Conservation (phyloP, 2,113 vertebrate genomes). For the Onychostoma macrolepis region DNA sequence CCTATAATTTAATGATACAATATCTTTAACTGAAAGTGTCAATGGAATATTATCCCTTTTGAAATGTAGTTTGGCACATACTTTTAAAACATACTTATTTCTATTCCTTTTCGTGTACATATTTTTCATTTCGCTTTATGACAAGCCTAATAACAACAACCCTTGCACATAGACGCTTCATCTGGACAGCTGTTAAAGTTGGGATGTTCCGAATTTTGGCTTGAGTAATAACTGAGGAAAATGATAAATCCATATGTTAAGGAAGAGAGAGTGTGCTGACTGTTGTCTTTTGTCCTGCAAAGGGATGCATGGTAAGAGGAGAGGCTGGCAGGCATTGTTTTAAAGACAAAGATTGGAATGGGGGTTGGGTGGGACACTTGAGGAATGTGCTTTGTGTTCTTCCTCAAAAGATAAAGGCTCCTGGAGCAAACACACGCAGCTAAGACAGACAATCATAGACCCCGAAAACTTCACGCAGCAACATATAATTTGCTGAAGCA, state of each 20-base stretch:
- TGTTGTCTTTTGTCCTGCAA: conserved; percentile 39
- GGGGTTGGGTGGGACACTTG: conserved; percentile 12
- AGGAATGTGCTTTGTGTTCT: conserved; percentile 57
- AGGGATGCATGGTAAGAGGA: conserved; percentile 40
- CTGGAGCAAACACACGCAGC: not conserved
- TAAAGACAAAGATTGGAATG: conserved; percentile 34
- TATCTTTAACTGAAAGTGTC: not conserved
- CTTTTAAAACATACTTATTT: not conserved
- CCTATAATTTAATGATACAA: not conserved
- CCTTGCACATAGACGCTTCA: not conserved
- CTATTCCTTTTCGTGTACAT: not conserved
- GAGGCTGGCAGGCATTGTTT: conserved; percentile 29
- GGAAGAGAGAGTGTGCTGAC: conserved; percentile 16
- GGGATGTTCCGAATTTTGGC: not conserved
- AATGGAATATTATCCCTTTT: not conserved
- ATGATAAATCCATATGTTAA: not conserved
- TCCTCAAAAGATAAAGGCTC: conserved; percentile 42
- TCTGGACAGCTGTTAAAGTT: not conserved
- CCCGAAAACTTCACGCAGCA: not conserved
- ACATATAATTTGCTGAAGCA: not conserved
- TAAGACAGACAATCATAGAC: conserved; percentile 11
- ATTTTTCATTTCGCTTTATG: not conserved
- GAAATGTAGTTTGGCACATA: not conserved
- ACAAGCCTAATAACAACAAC: not conserved
- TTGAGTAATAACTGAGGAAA: conserved; percentile 8